These are phyloP conservation scores for Chelmon rostratus DNA, from an alignment of 2,797 vertebrate genomes.

Conservation along the genomic window DNA sequence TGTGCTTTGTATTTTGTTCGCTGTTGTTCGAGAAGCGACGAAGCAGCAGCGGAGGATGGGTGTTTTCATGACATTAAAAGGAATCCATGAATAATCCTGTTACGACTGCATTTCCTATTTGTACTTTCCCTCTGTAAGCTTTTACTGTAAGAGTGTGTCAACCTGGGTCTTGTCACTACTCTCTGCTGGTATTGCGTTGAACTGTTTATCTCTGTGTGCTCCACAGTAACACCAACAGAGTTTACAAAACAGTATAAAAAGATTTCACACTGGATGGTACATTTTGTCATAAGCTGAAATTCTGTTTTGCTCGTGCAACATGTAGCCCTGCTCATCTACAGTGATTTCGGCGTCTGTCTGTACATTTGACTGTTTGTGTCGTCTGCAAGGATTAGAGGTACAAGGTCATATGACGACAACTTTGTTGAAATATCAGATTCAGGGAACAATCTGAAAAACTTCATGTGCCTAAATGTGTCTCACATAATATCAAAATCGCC, in stretches of 20 bases:
- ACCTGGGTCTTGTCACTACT: constrained; percentile 53
- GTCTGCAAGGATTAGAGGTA: background rate
- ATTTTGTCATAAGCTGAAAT: background rate
- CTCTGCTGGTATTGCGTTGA: constrained; percentile 37
- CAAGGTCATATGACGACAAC: background rate
- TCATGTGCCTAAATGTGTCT: background rate
- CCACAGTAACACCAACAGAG: constrained; percentile 3
- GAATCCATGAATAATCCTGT: constrained; percentile 75
- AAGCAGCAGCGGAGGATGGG: constrained; percentile 53
- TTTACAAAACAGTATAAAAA: constrained; percentile 24
- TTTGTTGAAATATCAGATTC: background rate
- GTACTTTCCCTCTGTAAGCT: constrained; percentile 41
- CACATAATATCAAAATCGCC: background rate
- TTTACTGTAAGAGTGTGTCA: constrained; percentile 64
- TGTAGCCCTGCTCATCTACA: background rate
- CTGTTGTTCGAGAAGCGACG: constrained; percentile 53
- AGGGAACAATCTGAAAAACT: background rate
- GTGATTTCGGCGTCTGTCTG: background rate
- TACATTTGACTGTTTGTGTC: background rate
- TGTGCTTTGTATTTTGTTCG: constrained; percentile 67
- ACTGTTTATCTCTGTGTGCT: constrained; percentile 24
- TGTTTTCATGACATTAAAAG: constrained; percentile 75
- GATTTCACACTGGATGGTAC: constrained; percentile 2
- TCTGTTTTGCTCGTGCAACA: constrained; percentile 17
- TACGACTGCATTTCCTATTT: constrained; percentile 66